Base-by-base conservation (phyloP, 1,140 invertebrate species). In the Chlorops oryzae region DNA sequence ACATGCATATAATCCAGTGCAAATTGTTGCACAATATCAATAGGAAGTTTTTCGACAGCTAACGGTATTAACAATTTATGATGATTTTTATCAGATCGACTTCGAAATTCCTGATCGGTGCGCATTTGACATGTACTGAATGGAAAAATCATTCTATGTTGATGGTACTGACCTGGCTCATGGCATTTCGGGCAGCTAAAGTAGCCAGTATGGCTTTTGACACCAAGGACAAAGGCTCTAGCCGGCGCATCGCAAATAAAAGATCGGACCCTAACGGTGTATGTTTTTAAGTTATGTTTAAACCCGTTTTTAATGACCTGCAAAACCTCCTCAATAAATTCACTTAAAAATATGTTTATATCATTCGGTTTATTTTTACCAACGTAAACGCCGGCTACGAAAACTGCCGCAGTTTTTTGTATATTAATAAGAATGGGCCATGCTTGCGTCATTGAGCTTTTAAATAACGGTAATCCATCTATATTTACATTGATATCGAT, bases 271-370 rank as follows among this genome's bases (percentile, higher is more conserved):
- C 35, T 46, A 46, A 47, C 23, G 24, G 38, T 24, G 39, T 47
- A 38, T 47, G 35, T 39, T 23, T 47, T 42, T 15, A 9, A 18
- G 2, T 40, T 28, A 23, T 10, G 41, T 5, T 12, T 20, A 41
- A 50, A 28, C 15, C 32, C 25, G 43, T 15, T 35, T 15, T 13
- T 32, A 21, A 41, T 43, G 5, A 50, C 3, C 15, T 43, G 39
- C 15, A 35, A 22, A 17, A 50, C 18, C 43, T 50, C 48, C n/a
- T 41, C 24, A 13, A 50, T n/a, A 32, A 50, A 50, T 22, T 17
- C 15, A 35, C 9, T 3, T 22, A 42, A 25, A 34, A 48, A 48
- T 20, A 5, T 20, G 40, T 40, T 39, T 5, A 38, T 20, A 12
- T 42, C 28, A 23, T 34, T 32, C 20, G 48, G 48, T 41, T 50